These are phyloP conservation scores for Himantopus leucocephalus DNA, from an alignment of 2,113 vertebrate genomes.

Conservation along the genomic window DNA sequence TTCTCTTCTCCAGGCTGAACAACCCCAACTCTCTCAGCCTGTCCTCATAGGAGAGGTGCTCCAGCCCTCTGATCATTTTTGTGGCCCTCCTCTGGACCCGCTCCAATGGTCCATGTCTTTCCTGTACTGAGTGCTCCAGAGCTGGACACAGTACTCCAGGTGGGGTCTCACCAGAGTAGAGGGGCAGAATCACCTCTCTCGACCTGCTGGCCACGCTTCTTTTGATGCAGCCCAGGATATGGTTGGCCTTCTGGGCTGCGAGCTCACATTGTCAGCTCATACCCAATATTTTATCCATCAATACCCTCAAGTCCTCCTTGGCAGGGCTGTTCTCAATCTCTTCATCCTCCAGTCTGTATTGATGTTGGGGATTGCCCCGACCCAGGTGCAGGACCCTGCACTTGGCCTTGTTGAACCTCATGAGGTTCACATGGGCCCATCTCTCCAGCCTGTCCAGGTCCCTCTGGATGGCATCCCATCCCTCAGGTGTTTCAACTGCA, in stretches of 20 bases:
- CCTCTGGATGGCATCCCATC: not conserved
- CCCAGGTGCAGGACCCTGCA: too few species aligned
- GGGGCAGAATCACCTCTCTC: not conserved
- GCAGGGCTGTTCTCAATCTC: too few species aligned
- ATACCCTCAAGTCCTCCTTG: too few species aligned
- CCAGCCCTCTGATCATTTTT: not conserved
- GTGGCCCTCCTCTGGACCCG: not conserved
- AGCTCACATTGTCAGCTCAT: too few species aligned
- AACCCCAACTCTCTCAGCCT: not conserved
- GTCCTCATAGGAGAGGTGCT: not conserved
- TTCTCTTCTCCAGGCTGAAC: not conserved
- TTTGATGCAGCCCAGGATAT: too few species aligned
- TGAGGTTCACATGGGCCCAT: too few species aligned
- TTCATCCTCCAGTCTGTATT: too few species aligned
- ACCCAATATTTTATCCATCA: too few species aligned
- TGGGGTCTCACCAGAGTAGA: not conserved
- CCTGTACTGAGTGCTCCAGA: not conserved
- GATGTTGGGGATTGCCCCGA: too few species aligned
- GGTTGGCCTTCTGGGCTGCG: too few species aligned
- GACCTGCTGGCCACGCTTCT: not conserved
- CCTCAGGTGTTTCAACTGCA: accelerated
- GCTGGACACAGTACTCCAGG: accelerated
- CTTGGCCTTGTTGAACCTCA: too few species aligned
- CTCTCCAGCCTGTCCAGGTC: not conserved
- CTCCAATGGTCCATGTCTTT: not conserved